Evolutionary conservation across 2,888 invertebrate species (phyloP), one percentile per base, ranked within the genome.

Genomic region (Heliconius charithonia): DNA sequence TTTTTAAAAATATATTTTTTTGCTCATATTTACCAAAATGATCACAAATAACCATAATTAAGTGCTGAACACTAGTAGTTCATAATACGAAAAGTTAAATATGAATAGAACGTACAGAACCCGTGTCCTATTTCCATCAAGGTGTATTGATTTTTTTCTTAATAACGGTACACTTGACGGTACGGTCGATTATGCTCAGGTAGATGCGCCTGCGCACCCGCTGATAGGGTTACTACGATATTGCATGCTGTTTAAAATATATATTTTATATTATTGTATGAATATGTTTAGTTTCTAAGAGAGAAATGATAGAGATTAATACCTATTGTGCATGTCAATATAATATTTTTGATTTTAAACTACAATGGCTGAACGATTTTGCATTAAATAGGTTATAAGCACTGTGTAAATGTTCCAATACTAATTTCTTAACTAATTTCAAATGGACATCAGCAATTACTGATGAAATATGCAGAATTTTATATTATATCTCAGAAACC

Each of bases 161-260:
- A 70, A 32, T 75, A 81, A 77, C 76, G 76, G 78, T 85, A 85
- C 67, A 83, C 41, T 41, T 25, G 69, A 45, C 82, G 83, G 81
- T 83, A 82, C 79, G 80, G 75, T 80, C 75, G 78, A 77, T 79
- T 78, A 78, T 77, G 74, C 72, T 77, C 83, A 84, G 84, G 83
- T 83, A 85, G 85, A 85, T 85, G 88, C 85, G 86, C 84, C 84
- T 81, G 81, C 85, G 85, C 85, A 86, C 74, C 79, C 79, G 76
- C 81, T 80, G 80, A 80, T 81, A 82, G 73, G 76, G 37, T 78
- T 76, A 75, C 80, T 73, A 59, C 72, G 56, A 70, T 77, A 45
- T 67, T 73, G 66, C 73, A 41, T 73, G 56, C 72, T 22, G 22
- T 59, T 63, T 51, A 70, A 63, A 76, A 71, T 63, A 45, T 25